phyloP scores from a whole-genome alignment of 2,888 invertebrate species.

The Andrena marginata region DNA sequence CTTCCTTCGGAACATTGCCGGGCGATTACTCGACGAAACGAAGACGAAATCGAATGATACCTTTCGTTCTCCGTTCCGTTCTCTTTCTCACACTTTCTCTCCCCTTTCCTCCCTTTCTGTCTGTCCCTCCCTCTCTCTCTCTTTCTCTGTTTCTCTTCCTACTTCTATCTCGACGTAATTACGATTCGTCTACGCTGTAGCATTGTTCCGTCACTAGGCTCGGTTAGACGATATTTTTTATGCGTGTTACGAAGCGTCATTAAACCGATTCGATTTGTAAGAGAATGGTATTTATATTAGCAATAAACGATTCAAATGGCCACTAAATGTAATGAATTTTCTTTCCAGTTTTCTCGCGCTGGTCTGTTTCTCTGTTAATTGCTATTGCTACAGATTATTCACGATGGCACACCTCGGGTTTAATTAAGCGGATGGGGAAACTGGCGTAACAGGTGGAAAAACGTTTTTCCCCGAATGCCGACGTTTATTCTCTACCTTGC shows the following conservation, averaged over 20 bases:
- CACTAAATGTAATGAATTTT: slow-evolving; percentile 1
- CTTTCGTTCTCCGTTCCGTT: slow-evolving; percentile 14
- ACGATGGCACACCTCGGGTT: not conserved
- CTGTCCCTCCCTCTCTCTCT: not conserved
- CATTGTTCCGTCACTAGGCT: slow-evolving; percentile 64
- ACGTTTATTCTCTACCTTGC: slow-evolving; percentile 41
- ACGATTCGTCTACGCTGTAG: slow-evolving; percentile 54
- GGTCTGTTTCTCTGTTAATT: not conserved
- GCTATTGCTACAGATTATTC: too few relatives aligned
- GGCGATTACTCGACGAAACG: slow-evolving; percentile 6
- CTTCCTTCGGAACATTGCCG: not conserved
- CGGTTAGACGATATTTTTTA: slow-evolving; percentile 74
- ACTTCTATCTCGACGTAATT: slow-evolving; percentile 48
- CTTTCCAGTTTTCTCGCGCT: not conserved
- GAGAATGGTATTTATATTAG: slow-evolving; percentile 77
- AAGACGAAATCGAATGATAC: not conserved
- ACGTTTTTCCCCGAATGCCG: slow-evolving; percentile 11
- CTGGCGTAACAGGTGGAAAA: not conserved
- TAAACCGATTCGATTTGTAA: slow-evolving; percentile 71
- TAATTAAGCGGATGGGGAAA: not conserved
- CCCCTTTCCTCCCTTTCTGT: slow-evolving; percentile 2
- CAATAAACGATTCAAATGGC: slow-evolving; percentile 69
- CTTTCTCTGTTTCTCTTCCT: slow-evolving; percentile 7
- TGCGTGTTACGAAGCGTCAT: slow-evolving; percentile 62
- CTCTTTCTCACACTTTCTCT: slow-evolving; percentile 19